These are phyloP conservation scores for Cantharis rufa DNA, from an alignment of 2,888 invertebrate species.

Conservation along the genomic window DNA sequence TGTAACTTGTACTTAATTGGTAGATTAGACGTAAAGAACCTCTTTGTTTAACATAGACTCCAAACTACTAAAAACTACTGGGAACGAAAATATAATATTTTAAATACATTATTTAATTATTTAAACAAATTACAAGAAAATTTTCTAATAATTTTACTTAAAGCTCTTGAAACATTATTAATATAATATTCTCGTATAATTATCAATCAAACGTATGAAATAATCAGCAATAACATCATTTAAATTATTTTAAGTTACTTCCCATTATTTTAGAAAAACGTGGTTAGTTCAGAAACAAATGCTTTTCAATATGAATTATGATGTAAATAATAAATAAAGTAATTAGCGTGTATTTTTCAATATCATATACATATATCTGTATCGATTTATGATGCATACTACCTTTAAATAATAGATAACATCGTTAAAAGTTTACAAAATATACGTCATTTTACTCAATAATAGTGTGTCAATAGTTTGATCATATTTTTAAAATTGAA, in stretches of 20 bases:
- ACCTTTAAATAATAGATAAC: not conserved
- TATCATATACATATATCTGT: not conserved
- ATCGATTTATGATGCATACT: not conserved
- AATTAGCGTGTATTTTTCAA: slow-evolving; percentile 6
- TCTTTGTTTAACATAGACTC: too few relatives aligned
- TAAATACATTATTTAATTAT: too few relatives aligned
- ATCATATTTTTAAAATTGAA: not conserved
- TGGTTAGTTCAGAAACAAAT: not conserved
- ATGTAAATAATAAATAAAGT: slow-evolving; percentile 5
- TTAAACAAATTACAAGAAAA: not conserved
- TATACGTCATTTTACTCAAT: not conserved
- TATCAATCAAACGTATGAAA: slow-evolving; percentile 1
- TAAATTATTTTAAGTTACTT: not conserved
- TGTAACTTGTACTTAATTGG: too few relatives aligned
- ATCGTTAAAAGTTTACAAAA: not conserved
- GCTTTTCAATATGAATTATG: slow-evolving; percentile 5
- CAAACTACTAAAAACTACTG: too few relatives aligned
- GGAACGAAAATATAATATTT: too few relatives aligned
- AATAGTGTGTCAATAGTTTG: not conserved
- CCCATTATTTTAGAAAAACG: not conserved
- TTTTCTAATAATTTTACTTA: not conserved
- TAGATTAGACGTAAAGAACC: too few relatives aligned
- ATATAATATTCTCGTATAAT: not conserved
- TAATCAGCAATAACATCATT: slow-evolving; percentile 1
- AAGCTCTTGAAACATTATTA: not conserved